Conservation (phyloP, 2,888 invertebrate genomes). For the Bellardia bayeri region DNA sequence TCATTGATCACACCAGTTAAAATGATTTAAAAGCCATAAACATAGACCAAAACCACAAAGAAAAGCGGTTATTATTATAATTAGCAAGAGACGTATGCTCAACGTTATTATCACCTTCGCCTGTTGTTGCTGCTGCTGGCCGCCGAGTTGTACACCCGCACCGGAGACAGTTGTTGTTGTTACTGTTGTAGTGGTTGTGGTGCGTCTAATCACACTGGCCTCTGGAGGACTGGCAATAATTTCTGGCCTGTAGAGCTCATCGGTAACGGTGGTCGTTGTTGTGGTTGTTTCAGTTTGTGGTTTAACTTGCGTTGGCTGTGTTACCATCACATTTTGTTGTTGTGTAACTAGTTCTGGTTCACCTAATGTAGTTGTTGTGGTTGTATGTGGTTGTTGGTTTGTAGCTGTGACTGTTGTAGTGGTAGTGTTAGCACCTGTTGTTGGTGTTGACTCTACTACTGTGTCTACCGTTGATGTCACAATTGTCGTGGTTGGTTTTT, state of each 20-base stretch:
- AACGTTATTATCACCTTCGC: slow-evolving; percentile 84
- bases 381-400: slow-evolving; percentile 28
- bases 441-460: slow-evolving; percentile 57
- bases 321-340: not conserved
- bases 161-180: slow-evolving; percentile 77
- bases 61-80: slow-evolving; percentile 83
- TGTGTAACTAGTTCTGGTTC: not conserved
- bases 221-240: slow-evolving; percentile 71
- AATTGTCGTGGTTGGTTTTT: slow-evolving; percentile 33
- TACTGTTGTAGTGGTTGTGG: slow-evolving; percentile 80
- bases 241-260: slow-evolving; percentile 75
- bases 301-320: not conserved
- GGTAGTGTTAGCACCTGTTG: slow-evolving; percentile 25
- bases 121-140: slow-evolving; percentile 77
- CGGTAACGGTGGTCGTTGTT: slow-evolving; percentile 76
- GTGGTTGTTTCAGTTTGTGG: slow-evolving; percentile 73
- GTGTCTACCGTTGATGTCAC: slow-evolving; percentile 33
- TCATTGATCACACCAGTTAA: slow-evolving; percentile 75
- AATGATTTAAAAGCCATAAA: slow-evolving; percentile 83
- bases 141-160: slow-evolving; percentile 38
- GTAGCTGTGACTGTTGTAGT: slow-evolving; percentile 51
- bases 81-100: slow-evolving; percentile 82
- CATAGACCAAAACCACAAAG: slow-evolving; percentile 84
- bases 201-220: slow-evolving; percentile 76
- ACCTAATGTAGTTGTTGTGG: slow-evolving; percentile 17